Evolutionary conservation across 2,113 vertebrate genomes (phyloP).

Genomic region (Egretta garzetta): DNA sequence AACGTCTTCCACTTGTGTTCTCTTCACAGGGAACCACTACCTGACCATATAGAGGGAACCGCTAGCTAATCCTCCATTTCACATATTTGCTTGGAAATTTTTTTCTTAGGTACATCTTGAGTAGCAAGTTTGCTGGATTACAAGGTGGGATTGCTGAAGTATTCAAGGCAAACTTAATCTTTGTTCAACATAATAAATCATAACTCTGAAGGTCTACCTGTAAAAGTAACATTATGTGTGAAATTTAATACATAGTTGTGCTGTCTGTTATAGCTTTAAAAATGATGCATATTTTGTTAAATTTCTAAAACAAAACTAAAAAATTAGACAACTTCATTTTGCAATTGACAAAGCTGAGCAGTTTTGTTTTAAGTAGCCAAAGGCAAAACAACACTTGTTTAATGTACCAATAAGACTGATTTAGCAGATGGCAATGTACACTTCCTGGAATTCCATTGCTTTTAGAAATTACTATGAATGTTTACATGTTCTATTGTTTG

Average conservation of each 20-base stretch:
- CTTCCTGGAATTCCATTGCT: not conserved
- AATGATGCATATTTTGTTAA: not conserved
- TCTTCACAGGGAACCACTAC: not conserved
- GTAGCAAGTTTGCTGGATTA: not conserved
- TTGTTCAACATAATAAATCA: not conserved
- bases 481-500: not conserved
- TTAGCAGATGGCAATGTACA: not conserved
- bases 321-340: not conserved
- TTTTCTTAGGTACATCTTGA: not conserved
- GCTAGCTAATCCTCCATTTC: not conserved
- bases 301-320: not conserved
- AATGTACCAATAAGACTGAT: not conserved
- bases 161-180: not conserved
- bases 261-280: not conserved
- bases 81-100: not conserved
- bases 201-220: not conserved
- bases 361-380: not conserved
- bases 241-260: not conserved
- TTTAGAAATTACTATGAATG: not conserved
- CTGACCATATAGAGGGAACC: not conserved
- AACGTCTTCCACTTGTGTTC: not conserved
- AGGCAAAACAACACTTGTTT: not conserved
- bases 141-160: not conserved
- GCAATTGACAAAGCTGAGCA: not conserved
- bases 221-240: not conserved